A percentile compares a stretch with the other conserved stretches of the same genome.
These are phyloP conservation scores for Asteroscopus sphinx DNA, from an alignment of 2,888 invertebrate species.

Conservation along the genomic window DNA sequence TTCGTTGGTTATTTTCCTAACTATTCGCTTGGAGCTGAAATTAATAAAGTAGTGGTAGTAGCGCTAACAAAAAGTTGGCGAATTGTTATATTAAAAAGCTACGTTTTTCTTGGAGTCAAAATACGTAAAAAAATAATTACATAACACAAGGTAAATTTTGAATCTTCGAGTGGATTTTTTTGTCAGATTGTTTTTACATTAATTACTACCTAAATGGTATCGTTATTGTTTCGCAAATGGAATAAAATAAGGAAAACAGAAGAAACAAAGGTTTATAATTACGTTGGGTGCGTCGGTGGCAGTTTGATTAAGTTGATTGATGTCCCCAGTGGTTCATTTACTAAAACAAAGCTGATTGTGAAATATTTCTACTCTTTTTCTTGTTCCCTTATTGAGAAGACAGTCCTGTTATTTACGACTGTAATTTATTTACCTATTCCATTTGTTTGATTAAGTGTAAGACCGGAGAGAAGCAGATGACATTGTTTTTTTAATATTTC, in stretches of 20 bases:
- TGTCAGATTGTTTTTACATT: conserved; percentile 6
- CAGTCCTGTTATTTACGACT: conserved; percentile 56
- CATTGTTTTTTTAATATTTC: conserved; percentile 46
- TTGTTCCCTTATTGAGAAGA: conserved; percentile 48
- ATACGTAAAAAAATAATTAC: neutral
- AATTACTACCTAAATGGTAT: conserved; percentile 26
- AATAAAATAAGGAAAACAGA: conserved; percentile 31
- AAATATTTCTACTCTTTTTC: conserved; percentile 50
- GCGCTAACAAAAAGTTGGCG: conserved; percentile 3
- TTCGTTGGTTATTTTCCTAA: conserved; percentile 61
- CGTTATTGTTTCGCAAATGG: conserved; percentile 30
- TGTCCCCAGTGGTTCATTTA: conserved; percentile 64
- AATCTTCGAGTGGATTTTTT: conserved; percentile 8
- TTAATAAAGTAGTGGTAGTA: conserved; percentile 10
- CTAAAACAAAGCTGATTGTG: conserved; percentile 64
- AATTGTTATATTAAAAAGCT: neutral
- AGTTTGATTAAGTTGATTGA: conserved; percentile 70
- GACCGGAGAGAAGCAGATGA: conserved; percentile 25
- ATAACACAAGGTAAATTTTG: neutral
- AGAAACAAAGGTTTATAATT: conserved; percentile 58
- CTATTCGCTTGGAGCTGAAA: conserved; percentile 25
- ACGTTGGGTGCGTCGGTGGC: conserved; percentile 56
- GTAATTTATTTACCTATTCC: conserved; percentile 62
- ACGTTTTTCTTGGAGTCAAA: neutral
- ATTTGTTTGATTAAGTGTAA: conserved; percentile 56